phyloP scores from a whole-genome alignment of 1,140 invertebrate species.

The Leucophenga varia region DNA sequence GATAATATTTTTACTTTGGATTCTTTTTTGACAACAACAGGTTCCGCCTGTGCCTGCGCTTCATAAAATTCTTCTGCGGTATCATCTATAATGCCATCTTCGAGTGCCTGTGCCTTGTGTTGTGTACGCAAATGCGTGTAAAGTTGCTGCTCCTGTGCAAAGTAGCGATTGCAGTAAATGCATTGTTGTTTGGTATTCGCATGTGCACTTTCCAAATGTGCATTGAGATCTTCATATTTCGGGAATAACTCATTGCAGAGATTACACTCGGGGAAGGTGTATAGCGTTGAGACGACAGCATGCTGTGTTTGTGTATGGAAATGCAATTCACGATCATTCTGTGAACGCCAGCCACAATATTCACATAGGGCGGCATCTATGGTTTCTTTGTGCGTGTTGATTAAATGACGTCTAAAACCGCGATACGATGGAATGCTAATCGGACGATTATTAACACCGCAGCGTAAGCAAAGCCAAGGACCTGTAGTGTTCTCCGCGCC shows the following conservation, averaged over 20 bases:
- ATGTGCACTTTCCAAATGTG: slow-evolving; percentile 56
- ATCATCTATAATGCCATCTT: slow-evolving; percentile 66
- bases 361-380: slow-evolving; percentile 79
- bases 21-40: slow-evolving; percentile 30
- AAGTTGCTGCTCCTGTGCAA: slow-evolving; percentile 65
- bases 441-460: slow-evolving; percentile 65
- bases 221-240: slow-evolving; percentile 61
- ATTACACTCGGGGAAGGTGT: slow-evolving; percentile 74
- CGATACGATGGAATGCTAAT: slow-evolving; percentile 75
- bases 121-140: slow-evolving; percentile 67
- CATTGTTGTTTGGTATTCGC: slow-evolving; percentile 63
- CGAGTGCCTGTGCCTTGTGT: slow-evolving; percentile 63
- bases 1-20: slow-evolving; percentile 59
- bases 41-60: slow-evolving; percentile 51
- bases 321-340: slow-evolving; percentile 73
- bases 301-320: slow-evolving; percentile 83
- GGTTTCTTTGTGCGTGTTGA: slow-evolving; percentile 77
- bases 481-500: slow-evolving; percentile 63
- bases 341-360: slow-evolving; percentile 77
- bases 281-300: slow-evolving; percentile 68
- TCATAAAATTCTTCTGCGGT: slow-evolving; percentile 60
- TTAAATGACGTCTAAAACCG: slow-evolving; percentile 76
- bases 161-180: slow-evolving; percentile 68
- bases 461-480: slow-evolving; percentile 70
- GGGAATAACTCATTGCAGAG: slow-evolving; percentile 74